Conservation (phyloP, 1,140 invertebrate genomes). For the Paracyclopina nana region DNA sequence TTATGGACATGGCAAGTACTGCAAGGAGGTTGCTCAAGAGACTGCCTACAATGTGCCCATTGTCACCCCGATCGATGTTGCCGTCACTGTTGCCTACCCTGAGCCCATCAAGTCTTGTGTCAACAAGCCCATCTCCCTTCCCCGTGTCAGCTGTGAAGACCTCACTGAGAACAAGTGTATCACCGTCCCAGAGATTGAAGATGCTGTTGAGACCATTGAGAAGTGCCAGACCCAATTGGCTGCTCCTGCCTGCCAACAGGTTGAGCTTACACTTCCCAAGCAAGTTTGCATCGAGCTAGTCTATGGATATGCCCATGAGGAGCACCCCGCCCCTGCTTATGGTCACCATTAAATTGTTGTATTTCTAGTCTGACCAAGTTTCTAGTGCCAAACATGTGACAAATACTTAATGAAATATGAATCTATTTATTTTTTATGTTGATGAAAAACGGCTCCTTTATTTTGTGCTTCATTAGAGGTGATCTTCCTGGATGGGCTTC, state of each 20-base stretch:
- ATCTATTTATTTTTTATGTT: too few relatives aligned
- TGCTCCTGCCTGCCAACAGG: conserved; percentile 2
- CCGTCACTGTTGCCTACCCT: conserved; percentile 8
- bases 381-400: too few relatives aligned
- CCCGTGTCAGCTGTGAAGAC: conserved; percentile 2
- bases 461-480: too few relatives aligned
- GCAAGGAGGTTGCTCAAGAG: conserved; percentile 15
- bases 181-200: conserved; percentile 8
- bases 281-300: conserved; percentile 14
- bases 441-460: too few relatives aligned
- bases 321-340: conserved; percentile 6
- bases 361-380: too few relatives aligned
- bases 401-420: too few relatives aligned
- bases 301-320: conserved; percentile 12
- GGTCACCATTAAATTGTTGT: too few relatives aligned
- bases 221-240: conserved; percentile 4
- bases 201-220: conserved; percentile 4
- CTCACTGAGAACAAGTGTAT: conserved; percentile 9
- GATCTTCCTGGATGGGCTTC: too few relatives aligned
- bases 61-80: conserved; percentile 7
- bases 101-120: conserved; percentile 14
- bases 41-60: conserved; percentile 9
- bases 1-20: neutral
- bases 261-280: conserved; percentile 14
- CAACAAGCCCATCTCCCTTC: conserved; percentile 7